A percentile compares a stretch with the other conserved stretches of the same genome.
phyloP scores from a whole-genome alignment of 1,140 invertebrate genomes.

The Trichogramma pretiosum region DNA sequence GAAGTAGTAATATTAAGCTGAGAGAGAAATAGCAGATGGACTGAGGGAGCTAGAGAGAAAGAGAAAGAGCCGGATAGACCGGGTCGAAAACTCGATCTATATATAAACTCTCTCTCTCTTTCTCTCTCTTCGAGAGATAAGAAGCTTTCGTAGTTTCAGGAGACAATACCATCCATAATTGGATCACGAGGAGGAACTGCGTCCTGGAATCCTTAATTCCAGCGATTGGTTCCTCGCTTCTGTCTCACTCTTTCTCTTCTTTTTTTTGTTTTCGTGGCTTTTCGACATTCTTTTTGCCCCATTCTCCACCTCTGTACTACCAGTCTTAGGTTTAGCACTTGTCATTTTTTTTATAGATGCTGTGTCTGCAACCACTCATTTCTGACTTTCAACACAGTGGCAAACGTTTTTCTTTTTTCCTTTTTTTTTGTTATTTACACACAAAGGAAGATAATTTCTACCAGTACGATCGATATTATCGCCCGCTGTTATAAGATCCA shows the following conservation, averaged over 20 bases:
- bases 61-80: constrained; percentile 16
- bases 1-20: not conserved
- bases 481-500: too few species aligned
- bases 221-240: constrained; percentile 25
- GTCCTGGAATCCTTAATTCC: constrained; percentile 36
- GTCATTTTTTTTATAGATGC: too few species aligned
- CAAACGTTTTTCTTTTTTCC: too few species aligned
- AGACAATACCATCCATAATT: constrained; percentile 38
- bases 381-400: too few species aligned
- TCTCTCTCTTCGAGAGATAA: too few species aligned
- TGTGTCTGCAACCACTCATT: too few species aligned
- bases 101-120: too few species aligned
- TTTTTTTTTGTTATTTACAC: too few species aligned
- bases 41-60: constrained; percentile 12
- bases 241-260: constrained; percentile 15
- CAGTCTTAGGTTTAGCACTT: not conserved
- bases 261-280: not conserved
- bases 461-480: too few species aligned
- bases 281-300: not conserved
- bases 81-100: too few species aligned
- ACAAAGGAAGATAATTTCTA: too few species aligned
- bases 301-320: not conserved
- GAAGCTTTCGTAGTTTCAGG: constrained; percentile 29
- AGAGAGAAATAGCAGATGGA: constrained; percentile 12
- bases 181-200: constrained; percentile 29